phyloP scores from a whole-genome alignment of 1,140 invertebrate species.

The Drosophila tristis region DNA sequence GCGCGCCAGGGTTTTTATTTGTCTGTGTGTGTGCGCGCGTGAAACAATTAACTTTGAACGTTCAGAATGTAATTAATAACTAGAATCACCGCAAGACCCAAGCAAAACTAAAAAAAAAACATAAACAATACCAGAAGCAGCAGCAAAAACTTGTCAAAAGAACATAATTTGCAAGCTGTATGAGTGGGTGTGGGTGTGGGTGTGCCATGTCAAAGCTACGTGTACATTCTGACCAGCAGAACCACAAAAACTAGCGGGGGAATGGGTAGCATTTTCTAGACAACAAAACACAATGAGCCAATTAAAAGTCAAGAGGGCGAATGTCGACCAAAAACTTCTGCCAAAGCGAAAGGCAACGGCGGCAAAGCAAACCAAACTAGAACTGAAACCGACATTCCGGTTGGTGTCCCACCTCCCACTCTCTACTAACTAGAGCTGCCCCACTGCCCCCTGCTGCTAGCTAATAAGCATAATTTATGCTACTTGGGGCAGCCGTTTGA shows the following conservation, averaged over 20 bases:
- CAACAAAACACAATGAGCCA: slow-evolving; percentile 67
- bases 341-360: slow-evolving; percentile 50
- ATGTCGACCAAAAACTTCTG: slow-evolving; percentile 34
- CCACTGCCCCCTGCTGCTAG: neutral
- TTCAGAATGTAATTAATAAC: slow-evolving; percentile 39
- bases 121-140: neutral
- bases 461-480: slow-evolving; percentile 65
- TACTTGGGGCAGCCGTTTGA: slow-evolving; percentile 16
- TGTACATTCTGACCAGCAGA: neutral
- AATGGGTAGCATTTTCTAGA: slow-evolving; percentile 24
- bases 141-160: slow-evolving; percentile 30
- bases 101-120: neutral
- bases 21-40: neutral
- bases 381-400: slow-evolving; percentile 8
- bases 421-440: neutral
- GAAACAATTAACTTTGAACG: slow-evolving; percentile 53
- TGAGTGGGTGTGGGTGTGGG: slow-evolving; percentile 18
- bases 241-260: slow-evolving; percentile 4
- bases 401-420: neutral
- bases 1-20: slow-evolving; percentile 9
- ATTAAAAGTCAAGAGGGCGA: slow-evolving; percentile 63
- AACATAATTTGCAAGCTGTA: slow-evolving; percentile 33
- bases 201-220: slow-evolving; percentile 14
- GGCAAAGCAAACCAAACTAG: slow-evolving; percentile 1
- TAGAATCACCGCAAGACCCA: slow-evolving; percentile 3